A percentile compares a stretch with the other conserved stretches of the same genome.
Conservation (phyloP, 2,113 vertebrate species). For the Python bivittatus region DNA sequence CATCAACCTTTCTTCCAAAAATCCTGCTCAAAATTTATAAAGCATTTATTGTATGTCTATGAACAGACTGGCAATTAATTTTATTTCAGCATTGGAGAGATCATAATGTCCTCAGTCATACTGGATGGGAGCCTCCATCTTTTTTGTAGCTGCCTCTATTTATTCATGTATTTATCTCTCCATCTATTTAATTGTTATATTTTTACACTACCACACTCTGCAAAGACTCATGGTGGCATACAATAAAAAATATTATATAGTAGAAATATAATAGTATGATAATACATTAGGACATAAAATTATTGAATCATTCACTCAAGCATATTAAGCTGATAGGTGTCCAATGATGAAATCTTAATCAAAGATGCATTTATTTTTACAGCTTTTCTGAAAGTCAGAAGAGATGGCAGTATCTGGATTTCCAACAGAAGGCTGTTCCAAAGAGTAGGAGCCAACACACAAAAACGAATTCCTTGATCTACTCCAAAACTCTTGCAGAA, state of each 20-base stretch:
- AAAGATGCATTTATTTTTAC: background rate
- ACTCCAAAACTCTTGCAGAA: background rate
- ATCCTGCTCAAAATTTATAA: background rate
- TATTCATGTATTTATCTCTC: background rate
- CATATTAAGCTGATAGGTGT: background rate
- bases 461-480: background rate
- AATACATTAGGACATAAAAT: background rate
- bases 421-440: background rate
- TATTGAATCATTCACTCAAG: background rate
- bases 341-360: background rate
- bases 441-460: background rate
- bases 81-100: background rate
- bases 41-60: background rate
- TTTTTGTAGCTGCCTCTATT: background rate
- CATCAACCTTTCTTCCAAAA: background rate
- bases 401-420: background rate
- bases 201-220: background rate
- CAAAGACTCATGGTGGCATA: background rate
- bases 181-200: background rate
- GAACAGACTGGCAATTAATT: background rate
- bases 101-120: background rate
- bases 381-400: background rate
- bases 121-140: background rate
- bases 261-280: background rate
- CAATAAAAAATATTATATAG: background rate